Conservation (phyloP, 53 echinoderm and acorn worm genomes). For the Astropecten irregularis region DNA sequence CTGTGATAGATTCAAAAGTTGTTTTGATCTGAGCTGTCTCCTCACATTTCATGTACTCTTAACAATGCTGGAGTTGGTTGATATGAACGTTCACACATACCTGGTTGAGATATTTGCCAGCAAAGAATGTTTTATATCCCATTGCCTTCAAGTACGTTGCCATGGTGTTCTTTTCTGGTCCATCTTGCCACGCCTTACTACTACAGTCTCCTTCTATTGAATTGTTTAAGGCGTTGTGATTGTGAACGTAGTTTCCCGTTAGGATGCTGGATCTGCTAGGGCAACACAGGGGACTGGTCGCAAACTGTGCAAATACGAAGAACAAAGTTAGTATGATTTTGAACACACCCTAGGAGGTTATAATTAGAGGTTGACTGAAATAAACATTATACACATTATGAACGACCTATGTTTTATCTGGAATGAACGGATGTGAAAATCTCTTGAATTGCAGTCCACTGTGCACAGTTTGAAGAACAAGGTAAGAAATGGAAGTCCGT, state of each 20-base stretch:
- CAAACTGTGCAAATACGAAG: conserved; percentile 80
- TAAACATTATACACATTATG: too few relatives aligned
- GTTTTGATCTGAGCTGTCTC: too few relatives aligned
- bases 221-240: conserved; percentile 90
- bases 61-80: too few relatives aligned
- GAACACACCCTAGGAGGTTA: too few relatives aligned
- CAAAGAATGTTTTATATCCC: conserved; percentile 93
- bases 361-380: too few relatives aligned
- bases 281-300: conserved; percentile 91
- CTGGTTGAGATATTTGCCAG: conserved; percentile 98
- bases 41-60: too few relatives aligned
- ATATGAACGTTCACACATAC: conserved; percentile 10
- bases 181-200: conserved; percentile 86
- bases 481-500: too few relatives aligned
- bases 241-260: conserved; percentile 97
- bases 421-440: too few relatives aligned
- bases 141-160: conserved; percentile 72
- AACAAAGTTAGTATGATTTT: background rate
- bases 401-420: too few relatives aligned
- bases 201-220: conserved; percentile 80
- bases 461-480: too few relatives aligned
- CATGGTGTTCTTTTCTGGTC: conserved; percentile 89
- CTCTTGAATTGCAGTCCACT: too few relatives aligned
- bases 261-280: conserved; percentile 97
- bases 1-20: too few relatives aligned